Base-by-base conservation (phyloP, 2,113 vertebrate genomes). In the Rhynchomys soricoides region DNA sequence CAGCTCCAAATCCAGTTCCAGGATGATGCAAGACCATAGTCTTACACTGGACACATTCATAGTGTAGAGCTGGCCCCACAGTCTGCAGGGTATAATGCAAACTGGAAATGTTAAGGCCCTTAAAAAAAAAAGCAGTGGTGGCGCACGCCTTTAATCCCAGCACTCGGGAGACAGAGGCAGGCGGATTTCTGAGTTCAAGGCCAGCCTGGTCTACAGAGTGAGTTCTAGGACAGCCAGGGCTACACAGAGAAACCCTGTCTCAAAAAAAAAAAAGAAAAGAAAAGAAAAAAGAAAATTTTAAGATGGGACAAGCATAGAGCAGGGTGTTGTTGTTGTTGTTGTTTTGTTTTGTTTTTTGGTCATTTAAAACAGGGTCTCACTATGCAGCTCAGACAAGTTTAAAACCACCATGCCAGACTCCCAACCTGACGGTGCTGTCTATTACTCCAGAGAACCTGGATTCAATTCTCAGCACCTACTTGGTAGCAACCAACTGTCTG, bases 21-120 rank as follows among this genome's bases (percentile, higher is more conserved):
- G 0, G 1, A 3, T 55, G 45, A 90, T 12, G 29, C 31, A 70
- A 90, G 91, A 43, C 10, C 13, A 37, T 7, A 4, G 1, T 43
- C 12, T 57, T 59, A 17, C 59, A 11, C 10, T 0, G 16, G 43
- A 21, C 1, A 0, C 62, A 40, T 10, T 21, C 1, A 17, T 7
- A 37, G 57, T 24, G 8, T 22, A 11, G 89, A 62, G 24, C 48
- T 0, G 21, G 85, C 17, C n/a, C 40, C 1, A 2, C 15, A 26
- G 22, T 31, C 37, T 10, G 57, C 24, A 62, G 68, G 19, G 5
- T 17, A 37, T 21, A 24, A 21, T 34, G 37, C 19, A 82, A 88
- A 66, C 21, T 3, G 57, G 59, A 86, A 88, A 48, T 6, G 13
- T 7, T 4, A 40, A 2, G 43, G 3, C 31, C 16, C 21, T 31